Evolutionary conservation across 2,113 vertebrate species (phyloP).

Genomic region (Poecilia latipinna): DNA sequence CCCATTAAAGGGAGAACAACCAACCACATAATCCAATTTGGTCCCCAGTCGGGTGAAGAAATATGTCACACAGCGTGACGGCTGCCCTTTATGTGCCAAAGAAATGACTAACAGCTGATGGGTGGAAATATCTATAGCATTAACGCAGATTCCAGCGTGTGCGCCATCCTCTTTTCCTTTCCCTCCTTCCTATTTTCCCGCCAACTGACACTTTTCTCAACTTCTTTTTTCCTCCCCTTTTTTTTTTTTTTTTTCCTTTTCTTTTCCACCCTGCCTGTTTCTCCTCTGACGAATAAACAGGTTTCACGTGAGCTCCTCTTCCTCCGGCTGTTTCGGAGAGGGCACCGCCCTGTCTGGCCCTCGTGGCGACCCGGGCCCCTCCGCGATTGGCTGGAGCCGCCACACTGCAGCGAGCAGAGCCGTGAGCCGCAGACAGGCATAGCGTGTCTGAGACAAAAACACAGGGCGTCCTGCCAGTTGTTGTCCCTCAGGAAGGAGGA

Average conservation of each 20-base stretch:
- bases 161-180: conserved; percentile 2
- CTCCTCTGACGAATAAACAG: conserved; percentile 60
- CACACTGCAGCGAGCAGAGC: conserved; percentile 33
- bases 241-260: conserved; percentile 1
- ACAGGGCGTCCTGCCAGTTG: conserved; percentile 67
- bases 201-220: conserved; percentile 46
- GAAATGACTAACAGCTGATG: conserved; percentile 66
- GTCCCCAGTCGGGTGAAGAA: conserved; percentile 34
- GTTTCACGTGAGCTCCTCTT: conserved; percentile 66
- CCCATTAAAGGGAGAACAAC: conserved; percentile 44
- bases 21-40: conserved; percentile 44
- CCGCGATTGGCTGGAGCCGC: conserved; percentile 43
- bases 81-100: conserved; percentile 43
- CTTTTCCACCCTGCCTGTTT: conserved; percentile 34
- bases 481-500: conserved; percentile 56
- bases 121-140: conserved; percentile 69
- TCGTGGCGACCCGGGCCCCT: conserved; percentile 24
- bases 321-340: conserved; percentile 30
- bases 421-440: conserved; percentile 56
- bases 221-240: conserved; percentile 34
- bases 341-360: conserved; percentile 72
- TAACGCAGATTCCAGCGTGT: conserved; percentile 34
- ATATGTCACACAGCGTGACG: conserved; percentile 40
- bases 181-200: conserved; percentile 43
- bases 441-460: conserved; percentile 72